Conservation (phyloP, 2,888 invertebrate genomes). For the Chaetoderma sp. region DNA sequence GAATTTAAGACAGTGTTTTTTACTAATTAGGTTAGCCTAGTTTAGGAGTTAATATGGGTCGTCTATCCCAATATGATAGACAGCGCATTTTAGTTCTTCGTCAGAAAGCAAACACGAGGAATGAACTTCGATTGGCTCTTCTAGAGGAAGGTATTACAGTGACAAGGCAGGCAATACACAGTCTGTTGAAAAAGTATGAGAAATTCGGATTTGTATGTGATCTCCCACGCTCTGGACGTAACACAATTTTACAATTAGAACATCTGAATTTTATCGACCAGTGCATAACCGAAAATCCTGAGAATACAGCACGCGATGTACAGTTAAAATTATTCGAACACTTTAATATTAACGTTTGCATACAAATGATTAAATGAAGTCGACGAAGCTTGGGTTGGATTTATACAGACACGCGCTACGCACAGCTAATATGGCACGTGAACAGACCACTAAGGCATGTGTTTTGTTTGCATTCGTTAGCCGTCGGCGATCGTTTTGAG, state of each 20-base stretch:
- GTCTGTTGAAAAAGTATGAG: not conserved
- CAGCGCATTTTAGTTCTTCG: not conserved
- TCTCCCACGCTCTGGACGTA: not conserved
- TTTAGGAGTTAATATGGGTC: too few relatives aligned
- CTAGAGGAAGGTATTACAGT: not conserved
- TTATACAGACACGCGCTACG: not conserved
- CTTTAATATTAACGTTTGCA: not conserved
- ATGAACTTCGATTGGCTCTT: not conserved
- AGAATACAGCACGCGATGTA: not conserved
- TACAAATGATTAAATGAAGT: not conserved
- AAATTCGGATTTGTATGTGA: not conserved
- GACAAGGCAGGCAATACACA: not conserved
- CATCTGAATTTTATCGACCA: not conserved
- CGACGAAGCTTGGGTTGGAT: not conserved
- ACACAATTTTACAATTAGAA: not conserved
- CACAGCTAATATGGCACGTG: not conserved
- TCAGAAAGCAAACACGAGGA: not conserved
- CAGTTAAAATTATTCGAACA: not conserved
- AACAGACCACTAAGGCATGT: not conserved
- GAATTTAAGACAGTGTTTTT: too few relatives aligned
- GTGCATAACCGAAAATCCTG: not conserved
- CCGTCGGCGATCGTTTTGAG: not conserved
- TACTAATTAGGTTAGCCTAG: too few relatives aligned
- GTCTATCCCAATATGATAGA: not conserved
- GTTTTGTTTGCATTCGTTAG: not conserved